These are phyloP conservation scores for Diachasmimorpha longicaudata DNA, from an alignment of 1,140 invertebrate genomes.

Conservation along the genomic window DNA sequence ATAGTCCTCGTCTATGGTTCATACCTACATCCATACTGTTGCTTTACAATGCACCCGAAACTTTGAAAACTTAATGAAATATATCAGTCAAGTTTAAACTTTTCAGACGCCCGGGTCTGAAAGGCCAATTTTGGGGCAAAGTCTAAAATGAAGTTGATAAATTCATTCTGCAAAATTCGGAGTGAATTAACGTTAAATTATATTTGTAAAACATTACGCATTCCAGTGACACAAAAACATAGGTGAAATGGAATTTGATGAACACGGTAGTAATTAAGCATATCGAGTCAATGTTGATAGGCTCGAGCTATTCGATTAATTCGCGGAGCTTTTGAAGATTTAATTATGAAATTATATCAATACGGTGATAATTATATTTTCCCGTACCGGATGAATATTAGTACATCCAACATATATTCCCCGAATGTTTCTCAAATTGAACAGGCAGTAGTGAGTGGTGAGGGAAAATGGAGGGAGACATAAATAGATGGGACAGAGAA, in stretches of 20 bases:
- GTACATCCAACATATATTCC: neutral
- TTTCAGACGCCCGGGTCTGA: neutral
- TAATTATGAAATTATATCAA: neutral
- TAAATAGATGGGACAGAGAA: neutral
- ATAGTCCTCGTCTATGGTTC: slow-evolving; percentile 1
- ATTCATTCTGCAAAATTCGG: neutral
- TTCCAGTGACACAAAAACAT: neutral
- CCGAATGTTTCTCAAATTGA: neutral
- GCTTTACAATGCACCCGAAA: neutral
- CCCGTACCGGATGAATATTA: too few species aligned
- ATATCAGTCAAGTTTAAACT: slow-evolving; percentile 6
- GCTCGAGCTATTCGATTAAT: too few species aligned
- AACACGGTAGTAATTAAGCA: too few species aligned
- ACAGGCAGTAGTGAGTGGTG: neutral
- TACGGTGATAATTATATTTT: neutral
- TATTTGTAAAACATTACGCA: neutral
- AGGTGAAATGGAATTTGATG: neutral
- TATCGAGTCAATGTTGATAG: too few species aligned
- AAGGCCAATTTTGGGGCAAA: neutral
- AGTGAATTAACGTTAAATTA: neutral
- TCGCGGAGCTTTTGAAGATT: too few species aligned
- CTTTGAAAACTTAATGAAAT: neutral
- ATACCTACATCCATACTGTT: neutral
- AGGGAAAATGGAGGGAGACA: neutral
- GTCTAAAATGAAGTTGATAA: neutral